Evolutionary conservation across 2,797 vertebrate species (phyloP).

Genomic region (Loris lydekkerianus): DNA sequence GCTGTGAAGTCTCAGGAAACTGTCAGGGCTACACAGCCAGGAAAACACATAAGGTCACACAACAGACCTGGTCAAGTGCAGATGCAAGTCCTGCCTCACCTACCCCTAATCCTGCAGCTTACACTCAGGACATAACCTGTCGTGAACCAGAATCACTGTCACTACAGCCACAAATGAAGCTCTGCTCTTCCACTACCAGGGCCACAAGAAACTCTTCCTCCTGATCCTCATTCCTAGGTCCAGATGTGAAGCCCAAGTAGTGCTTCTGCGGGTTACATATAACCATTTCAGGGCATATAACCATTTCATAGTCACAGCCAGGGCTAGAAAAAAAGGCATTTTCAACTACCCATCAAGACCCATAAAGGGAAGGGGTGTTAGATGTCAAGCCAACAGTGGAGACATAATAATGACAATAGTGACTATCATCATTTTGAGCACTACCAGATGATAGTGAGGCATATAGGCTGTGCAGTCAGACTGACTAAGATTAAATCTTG

Average conservation of each 20-base stretch:
- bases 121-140: not conserved
- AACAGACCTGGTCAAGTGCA: not conserved
- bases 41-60: not conserved
- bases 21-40: not conserved
- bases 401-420: not conserved
- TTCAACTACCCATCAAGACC: not conserved
- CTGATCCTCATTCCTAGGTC: not conserved
- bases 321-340: not conserved
- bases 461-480: not conserved
- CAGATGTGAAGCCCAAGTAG: not conserved
- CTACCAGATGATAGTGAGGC: not conserved
- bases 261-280: not conserved
- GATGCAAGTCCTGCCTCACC: not conserved
- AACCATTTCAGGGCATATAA: not conserved
- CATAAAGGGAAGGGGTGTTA: not conserved
- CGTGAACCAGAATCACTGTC: not conserved
- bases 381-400: not conserved
- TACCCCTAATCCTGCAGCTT: not conserved
- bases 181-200: not conserved
- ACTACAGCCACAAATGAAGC: not conserved
- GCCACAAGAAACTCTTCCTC: not conserved
- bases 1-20: not conserved
- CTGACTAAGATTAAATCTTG: not conserved
- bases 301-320: not conserved
- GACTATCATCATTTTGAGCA: not conserved